Percentiles rank a stretch among this genome's conserved stretches.
phyloP scores from a whole-genome alignment of 2,797 vertebrate species.

The Crypturellus tataupa region DNA sequence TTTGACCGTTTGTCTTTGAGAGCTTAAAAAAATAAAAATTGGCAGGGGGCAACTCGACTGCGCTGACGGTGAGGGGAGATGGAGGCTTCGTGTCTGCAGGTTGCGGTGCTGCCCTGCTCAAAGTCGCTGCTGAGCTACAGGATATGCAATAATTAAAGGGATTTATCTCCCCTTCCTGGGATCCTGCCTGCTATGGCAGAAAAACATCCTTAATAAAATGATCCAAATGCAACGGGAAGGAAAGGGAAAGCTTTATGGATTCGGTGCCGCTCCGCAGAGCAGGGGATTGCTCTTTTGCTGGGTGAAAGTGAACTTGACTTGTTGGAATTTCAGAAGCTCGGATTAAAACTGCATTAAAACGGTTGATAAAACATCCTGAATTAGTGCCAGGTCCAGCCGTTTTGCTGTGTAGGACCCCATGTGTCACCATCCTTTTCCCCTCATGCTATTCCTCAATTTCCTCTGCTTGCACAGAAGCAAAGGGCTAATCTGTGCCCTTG shows the following conservation, averaged over 20 bases:
- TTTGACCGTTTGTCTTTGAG: not conserved
- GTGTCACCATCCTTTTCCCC: not conserved
- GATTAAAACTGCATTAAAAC: not conserved
- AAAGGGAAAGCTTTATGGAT: not conserved
- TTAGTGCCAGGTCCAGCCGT: not conserved
- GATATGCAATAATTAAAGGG: slow-evolving; percentile 39
- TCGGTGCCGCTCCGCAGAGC: not conserved
- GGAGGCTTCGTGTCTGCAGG: slow-evolving; percentile 29
- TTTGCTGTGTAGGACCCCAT: not conserved
- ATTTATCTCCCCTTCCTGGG: slow-evolving; percentile 49
- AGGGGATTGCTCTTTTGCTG: not conserved
- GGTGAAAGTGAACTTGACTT: not conserved
- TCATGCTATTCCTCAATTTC: not conserved
- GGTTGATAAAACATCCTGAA: not conserved
- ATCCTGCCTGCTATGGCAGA: slow-evolving; percentile 3
- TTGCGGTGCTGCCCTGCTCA: not conserved
- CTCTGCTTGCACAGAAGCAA: not conserved
- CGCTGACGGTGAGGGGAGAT: not conserved
- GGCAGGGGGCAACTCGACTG: not conserved
- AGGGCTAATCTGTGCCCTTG: not conserved
- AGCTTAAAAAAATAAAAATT: not conserved
- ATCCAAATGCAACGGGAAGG: slow-evolving; percentile 9
- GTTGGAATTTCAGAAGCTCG: not conserved
- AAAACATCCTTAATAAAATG: slow-evolving; percentile 23
- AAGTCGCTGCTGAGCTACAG: not conserved